Conservation (phyloP, 2,797 vertebrate genomes). For the Margarornis squamiger region DNA sequence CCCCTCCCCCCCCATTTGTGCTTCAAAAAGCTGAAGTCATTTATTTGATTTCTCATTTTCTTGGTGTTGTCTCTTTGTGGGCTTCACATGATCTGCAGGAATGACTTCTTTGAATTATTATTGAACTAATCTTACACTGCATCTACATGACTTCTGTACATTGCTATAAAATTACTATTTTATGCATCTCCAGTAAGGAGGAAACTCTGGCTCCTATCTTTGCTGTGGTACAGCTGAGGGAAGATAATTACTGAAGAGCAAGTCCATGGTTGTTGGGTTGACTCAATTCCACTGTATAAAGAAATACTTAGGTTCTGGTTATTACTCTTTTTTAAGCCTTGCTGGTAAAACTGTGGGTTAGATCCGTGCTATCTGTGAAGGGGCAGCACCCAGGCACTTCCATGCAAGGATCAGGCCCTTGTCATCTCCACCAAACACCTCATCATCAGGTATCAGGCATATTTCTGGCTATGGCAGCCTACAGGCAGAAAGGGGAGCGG, state of each 20-base stretch:
- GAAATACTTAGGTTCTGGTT: constrained; percentile 25
- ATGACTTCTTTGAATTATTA: not conserved
- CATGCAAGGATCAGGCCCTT: not conserved
- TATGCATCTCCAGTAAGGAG: not conserved
- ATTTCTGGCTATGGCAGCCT: not conserved
- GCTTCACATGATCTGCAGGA: not conserved
- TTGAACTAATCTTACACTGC: not conserved
- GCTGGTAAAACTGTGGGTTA: not conserved
- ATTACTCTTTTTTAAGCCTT: not conserved
- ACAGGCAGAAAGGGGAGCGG: not conserved
- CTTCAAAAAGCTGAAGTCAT: not conserved
- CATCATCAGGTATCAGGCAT: not conserved
- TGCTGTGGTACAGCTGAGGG: not conserved
- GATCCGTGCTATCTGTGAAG: not conserved
- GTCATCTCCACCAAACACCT: not conserved
- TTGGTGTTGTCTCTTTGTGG: not conserved
- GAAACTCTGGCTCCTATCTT: not conserved
- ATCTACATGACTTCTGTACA: not conserved
- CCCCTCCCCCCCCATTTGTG: not conserved
- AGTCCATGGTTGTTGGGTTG: not conserved
- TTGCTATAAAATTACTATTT: not conserved
- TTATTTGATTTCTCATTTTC: not conserved
- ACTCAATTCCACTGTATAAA: not conserved
- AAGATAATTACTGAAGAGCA: not conserved
- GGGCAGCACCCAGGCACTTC: not conserved